These are phyloP conservation scores for Drepana arcuata DNA, from an alignment of 1,140 invertebrate species.

Conservation along the genomic window DNA sequence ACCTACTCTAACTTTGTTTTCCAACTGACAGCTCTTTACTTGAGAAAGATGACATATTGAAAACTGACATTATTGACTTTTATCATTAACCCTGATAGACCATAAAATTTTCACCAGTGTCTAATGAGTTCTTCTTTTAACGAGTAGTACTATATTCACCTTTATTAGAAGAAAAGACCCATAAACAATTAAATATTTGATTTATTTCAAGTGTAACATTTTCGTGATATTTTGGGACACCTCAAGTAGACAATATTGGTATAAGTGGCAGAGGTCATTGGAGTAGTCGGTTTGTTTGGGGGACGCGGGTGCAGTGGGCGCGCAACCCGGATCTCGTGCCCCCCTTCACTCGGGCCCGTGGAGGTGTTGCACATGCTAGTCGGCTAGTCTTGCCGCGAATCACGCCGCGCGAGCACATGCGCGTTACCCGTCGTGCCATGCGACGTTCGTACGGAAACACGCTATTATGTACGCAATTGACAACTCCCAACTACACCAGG, in stretches of 20 bases:
- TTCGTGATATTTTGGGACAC: too few relatives aligned
- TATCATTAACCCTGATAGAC: too few relatives aligned
- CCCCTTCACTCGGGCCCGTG: constrained; percentile 60
- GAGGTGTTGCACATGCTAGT: constrained; percentile 38
- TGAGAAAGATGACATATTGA: too few relatives aligned
- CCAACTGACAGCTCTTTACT: too few relatives aligned
- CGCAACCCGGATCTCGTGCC: constrained; percentile 65
- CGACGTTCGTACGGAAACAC: constrained; percentile 31
- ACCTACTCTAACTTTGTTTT: too few relatives aligned
- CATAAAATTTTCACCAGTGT: too few relatives aligned
- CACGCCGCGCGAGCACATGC: constrained; percentile 27
- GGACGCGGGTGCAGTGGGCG: constrained; percentile 51
- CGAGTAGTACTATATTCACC: too few relatives aligned
- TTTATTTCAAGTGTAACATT: too few relatives aligned
- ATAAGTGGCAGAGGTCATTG: constrained; percentile 46
- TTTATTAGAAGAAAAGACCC: too few relatives aligned
- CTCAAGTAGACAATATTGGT: constrained; percentile 27
- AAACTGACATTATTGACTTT: too few relatives aligned
- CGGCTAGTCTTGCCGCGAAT: constrained; percentile 35
- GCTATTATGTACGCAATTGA: constrained; percentile 64
- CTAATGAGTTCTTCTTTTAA: too few relatives aligned
- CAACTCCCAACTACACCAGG: constrained; percentile 63
- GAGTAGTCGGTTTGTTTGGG: constrained; percentile 48
- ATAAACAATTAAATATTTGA: too few relatives aligned
- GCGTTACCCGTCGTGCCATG: constrained; percentile 40